phyloP scores from a whole-genome alignment of 2,888 invertebrate species.

The Phaedon cochleariae region DNA sequence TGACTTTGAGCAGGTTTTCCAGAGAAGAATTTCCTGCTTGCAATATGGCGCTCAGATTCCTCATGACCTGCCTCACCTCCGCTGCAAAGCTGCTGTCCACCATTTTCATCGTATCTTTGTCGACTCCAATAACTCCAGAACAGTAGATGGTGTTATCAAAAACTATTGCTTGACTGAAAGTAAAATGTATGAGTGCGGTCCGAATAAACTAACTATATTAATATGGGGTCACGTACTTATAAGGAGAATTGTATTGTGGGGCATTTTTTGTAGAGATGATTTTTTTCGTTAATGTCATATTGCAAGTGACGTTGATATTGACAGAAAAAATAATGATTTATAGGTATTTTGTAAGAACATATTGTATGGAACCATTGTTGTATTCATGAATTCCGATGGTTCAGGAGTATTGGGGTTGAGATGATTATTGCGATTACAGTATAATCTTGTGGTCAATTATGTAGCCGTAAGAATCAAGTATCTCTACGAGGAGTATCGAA shows the following conservation, averaged over 20 bases:
- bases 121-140: slow-evolving; percentile 86
- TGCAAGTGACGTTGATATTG: background rate
- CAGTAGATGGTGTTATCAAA: slow-evolving; percentile 85
- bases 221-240: slow-evolving; percentile 67
- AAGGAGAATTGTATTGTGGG: slow-evolving; percentile 81
- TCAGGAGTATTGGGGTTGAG: no score
- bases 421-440: no score
- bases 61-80: slow-evolving; percentile 79
- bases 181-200: background rate
- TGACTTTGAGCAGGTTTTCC: slow-evolving; percentile 86
- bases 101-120: slow-evolving; percentile 73
- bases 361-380: no score
- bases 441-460: no score
- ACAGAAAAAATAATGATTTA: background rate
- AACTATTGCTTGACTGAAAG: slow-evolving; percentile 83
- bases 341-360: no score
- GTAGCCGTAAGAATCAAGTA: no score
- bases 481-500: no score
- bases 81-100: slow-evolving; percentile 78
- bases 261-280: slow-evolving; percentile 74
- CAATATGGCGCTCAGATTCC: slow-evolving; percentile 80
- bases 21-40: slow-evolving; percentile 76
- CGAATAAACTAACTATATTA: slow-evolving; percentile 45
- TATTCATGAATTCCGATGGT: no score
- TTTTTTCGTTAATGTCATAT: slow-evolving; percentile 56